Percentiles rank a stretch among this genome's conserved stretches.
phyloP scores from a whole-genome alignment of 2,113 vertebrate species.

The Periophthalmodon schlosseri region DNA sequence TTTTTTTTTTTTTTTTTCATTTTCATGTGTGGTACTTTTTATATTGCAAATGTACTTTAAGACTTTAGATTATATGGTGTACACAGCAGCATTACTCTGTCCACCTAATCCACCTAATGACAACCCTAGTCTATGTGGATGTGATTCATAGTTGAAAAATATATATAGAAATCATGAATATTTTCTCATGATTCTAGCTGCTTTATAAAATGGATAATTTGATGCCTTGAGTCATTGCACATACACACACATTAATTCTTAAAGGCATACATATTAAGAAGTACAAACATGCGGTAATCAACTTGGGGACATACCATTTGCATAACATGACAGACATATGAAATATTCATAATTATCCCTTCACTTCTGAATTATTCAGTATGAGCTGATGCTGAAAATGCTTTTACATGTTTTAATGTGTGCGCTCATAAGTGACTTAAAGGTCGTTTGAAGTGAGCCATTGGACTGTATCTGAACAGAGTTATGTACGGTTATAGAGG shows the following conservation, averaged over 20 bases:
- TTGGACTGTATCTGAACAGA: background rate
- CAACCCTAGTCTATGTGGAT: too few relatives aligned
- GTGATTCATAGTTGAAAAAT: too few relatives aligned
- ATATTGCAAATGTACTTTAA: background rate
- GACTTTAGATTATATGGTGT: background rate
- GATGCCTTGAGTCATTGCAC: background rate
- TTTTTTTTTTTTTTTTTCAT: too few relatives aligned
- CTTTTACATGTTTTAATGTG: background rate
- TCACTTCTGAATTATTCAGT: constrained; percentile 20
- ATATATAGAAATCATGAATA: background rate
- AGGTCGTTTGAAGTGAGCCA: background rate
- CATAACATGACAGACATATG: constrained; percentile 9
- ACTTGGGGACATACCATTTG: constrained; percentile 9
- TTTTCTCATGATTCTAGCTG: background rate
- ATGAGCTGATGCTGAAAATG: background rate
- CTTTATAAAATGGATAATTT: background rate
- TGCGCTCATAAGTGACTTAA: background rate
- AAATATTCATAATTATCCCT: constrained; percentile 14
- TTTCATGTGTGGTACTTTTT: too few relatives aligned
- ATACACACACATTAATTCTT: background rate
- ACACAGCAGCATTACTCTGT: too few relatives aligned
- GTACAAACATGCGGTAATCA: constrained; percentile 1
- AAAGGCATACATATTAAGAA: background rate
- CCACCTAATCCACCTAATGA: too few relatives aligned
- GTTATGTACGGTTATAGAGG: too few relatives aligned